Evolutionary conservation across 2,888 invertebrate genomes (phyloP).

Genomic region (Parnassius mnemosyne): DNA sequence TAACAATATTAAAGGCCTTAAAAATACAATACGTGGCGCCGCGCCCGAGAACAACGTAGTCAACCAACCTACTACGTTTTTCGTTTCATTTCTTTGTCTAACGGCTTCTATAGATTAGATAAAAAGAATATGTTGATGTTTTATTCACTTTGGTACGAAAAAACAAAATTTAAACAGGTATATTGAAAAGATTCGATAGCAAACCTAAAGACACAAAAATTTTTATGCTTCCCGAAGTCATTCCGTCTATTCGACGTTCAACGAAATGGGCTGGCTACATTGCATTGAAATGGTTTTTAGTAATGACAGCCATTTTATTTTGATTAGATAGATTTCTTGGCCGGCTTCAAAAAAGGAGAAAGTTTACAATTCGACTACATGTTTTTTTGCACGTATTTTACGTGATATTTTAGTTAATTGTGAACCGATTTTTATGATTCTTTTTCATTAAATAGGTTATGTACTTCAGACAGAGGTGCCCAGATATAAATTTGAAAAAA

Average conservation of each 20-base stretch:
- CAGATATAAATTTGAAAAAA: no score
- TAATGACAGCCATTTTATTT: conserved; percentile 4
- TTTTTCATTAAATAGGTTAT: no score
- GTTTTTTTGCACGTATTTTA: no score
- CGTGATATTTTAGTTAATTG: no score
- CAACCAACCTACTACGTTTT: background rate
- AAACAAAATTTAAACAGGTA: conserved; percentile 5
- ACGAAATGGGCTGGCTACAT: conserved; percentile 2
- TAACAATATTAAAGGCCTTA: conserved; percentile 1
- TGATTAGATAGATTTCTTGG: background rate
- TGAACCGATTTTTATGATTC: no score
- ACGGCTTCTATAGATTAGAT: conserved; percentile 12
- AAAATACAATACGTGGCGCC: conserved; percentile 1
- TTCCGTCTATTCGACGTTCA: conserved; percentile 1
- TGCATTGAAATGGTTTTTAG: conserved; percentile 11
- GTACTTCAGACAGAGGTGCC: no score
- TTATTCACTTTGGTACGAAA: conserved; percentile 12
- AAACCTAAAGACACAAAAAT: conserved; percentile 10
- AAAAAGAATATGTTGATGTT: conserved; percentile 24
- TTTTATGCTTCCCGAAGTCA: conserved; percentile 10
- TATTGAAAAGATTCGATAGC: conserved; percentile 7
- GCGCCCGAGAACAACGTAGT: background rate
- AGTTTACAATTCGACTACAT: no score
- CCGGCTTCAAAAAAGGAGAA: no score
- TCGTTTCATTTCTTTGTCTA: conserved; percentile 16